Percentiles rank a stretch among this genome's conserved stretches.
Conservation (phyloP, 2,888 invertebrate species). For the Amitus sp. region DNA sequence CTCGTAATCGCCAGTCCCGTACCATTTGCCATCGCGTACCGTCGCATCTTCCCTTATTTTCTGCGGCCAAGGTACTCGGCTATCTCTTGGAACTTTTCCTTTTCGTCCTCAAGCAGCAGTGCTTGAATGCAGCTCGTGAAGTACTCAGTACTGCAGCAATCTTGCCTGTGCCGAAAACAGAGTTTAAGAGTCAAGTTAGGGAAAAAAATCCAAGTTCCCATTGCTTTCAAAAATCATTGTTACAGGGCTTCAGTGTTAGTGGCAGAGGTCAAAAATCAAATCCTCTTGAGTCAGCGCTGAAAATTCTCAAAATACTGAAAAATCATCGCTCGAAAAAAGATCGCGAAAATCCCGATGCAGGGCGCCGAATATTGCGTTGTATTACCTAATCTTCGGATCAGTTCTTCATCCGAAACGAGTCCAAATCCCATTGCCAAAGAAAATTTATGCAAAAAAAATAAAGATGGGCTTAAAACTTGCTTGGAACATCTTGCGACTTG, state of each 20-base stretch:
- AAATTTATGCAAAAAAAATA: background rate
- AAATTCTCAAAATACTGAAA: constrained; percentile 1
- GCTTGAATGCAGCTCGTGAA: constrained; percentile 85
- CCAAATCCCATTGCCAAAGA: constrained; percentile 6
- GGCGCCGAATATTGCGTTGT: background rate
- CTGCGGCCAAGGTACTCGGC: constrained; percentile 81
- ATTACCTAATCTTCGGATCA: constrained; percentile 22
- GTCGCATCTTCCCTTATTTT: constrained; percentile 57
- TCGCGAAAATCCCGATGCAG: constrained; percentile 1
- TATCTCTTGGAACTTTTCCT: constrained; percentile 81
- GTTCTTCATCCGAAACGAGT: background rate
- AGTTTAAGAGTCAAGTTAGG: background rate
- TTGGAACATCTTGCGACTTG: no score
- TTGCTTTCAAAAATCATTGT: no score
- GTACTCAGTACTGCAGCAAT: constrained; percentile 83
- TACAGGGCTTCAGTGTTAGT: background rate
- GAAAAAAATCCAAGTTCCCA: no score
- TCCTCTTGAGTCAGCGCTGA: no score
- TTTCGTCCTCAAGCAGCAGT: constrained; percentile 80
- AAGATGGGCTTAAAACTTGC: no score
- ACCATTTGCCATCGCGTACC: constrained; percentile 13
- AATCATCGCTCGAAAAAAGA: constrained; percentile 9
- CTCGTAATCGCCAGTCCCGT: constrained; percentile 5
- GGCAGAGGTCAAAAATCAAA: background rate
- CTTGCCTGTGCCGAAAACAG: constrained; percentile 69